Conservation (phyloP, 2,797 vertebrate species). For the Miichthys miiuy region DNA sequence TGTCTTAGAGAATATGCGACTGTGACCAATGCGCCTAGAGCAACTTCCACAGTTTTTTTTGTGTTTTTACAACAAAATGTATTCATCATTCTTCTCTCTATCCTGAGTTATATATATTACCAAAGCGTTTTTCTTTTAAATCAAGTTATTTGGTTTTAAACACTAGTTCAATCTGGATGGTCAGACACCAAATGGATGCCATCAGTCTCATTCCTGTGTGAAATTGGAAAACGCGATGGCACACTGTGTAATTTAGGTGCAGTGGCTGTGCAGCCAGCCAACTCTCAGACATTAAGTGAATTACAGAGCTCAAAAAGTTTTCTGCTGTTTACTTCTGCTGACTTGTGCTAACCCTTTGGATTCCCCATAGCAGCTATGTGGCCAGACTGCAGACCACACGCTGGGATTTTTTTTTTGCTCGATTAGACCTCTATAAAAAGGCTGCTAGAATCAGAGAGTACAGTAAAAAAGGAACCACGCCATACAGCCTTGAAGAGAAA, state of each 20-base stretch:
- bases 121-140: background rate
- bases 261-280: conserved; percentile 23
- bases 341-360: conserved; percentile 25
- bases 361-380: conserved; percentile 9
- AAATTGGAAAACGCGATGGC: conserved; percentile 43
- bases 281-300: conserved; percentile 21
- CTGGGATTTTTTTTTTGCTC: conserved; percentile 55
- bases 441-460: conserved; percentile 10
- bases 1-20: background rate
- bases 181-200: conserved; percentile 19
- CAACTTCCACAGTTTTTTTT: background rate
- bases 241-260: conserved; percentile 35
- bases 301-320: conserved; percentile 24
- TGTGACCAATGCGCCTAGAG: background rate
- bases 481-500: conserved; percentile 37
- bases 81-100: background rate
- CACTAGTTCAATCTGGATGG: background rate
- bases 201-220: conserved; percentile 30
- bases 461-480: conserved; percentile 31
- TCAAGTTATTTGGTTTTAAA: conserved; percentile 8
- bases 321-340: conserved; percentile 10
- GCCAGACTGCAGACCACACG: conserved; percentile 17
- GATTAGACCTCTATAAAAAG: conserved; percentile 54
- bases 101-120: background rate
- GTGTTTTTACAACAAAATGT: background rate